These are phyloP conservation scores for Drosophila diplacantha DNA, from an alignment of 2,888 invertebrate genomes.

Conservation along the genomic window DNA sequence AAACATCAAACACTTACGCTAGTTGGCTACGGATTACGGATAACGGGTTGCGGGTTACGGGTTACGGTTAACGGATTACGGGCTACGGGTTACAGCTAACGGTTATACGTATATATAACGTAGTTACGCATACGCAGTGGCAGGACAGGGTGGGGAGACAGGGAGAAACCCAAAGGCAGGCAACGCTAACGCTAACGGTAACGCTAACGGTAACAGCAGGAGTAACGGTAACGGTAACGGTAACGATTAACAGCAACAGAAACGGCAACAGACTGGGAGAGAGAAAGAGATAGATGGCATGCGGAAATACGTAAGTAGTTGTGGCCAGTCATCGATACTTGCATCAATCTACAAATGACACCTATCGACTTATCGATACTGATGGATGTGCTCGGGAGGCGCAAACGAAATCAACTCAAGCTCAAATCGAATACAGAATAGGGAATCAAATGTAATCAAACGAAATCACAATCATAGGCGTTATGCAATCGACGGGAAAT, in stretches of 20 bases:
- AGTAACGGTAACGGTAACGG: background rate
- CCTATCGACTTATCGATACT: background rate
- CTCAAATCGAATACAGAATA: conserved; percentile 23
- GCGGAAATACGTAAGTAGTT: background rate
- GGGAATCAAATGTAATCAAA: conserved; percentile 34
- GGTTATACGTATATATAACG: too few relatives aligned
- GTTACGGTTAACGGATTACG: background rate
- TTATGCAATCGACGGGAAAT: conserved; percentile 37
- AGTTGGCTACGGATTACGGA: conserved; percentile 15
- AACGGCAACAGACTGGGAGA: conserved; percentile 1
- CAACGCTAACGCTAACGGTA: conserved; percentile 20
- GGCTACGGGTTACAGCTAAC: conserved; percentile 25
- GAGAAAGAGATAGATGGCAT: conserved; percentile 9
- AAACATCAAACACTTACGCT: conserved; percentile 60
- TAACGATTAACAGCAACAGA: background rate
- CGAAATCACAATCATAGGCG: conserved; percentile 41
- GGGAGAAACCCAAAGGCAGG: conserved; percentile 37
- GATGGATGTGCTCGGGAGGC: conserved; percentile 5
- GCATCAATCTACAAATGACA: conserved; percentile 6
- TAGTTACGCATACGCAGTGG: conserved; percentile 36
- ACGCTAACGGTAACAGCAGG: conserved; percentile 6
- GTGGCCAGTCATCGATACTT: background rate
- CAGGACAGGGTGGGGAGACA: conserved; percentile 19
- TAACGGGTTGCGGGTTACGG: conserved; percentile 23
- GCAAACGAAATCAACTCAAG: conserved; percentile 26